Evolutionary conservation across 2,797 vertebrate species (phyloP).

Genomic region (Avahi laniger): DNA sequence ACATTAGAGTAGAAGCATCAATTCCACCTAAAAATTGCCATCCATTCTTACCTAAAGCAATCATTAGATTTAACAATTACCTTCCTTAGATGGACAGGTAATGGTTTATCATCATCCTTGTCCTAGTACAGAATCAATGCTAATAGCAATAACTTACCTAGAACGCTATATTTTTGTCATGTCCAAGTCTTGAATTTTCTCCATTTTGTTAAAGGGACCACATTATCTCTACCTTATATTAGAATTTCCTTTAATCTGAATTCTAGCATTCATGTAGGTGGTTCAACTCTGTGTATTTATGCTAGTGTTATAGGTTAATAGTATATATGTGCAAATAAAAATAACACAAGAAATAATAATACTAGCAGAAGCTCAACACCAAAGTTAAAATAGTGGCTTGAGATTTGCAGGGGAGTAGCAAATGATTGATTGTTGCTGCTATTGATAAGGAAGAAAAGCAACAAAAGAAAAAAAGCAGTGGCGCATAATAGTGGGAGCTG

Average conservation of each 20-base stretch:
- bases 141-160: background rate
- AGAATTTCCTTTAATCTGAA: slow-evolving; percentile 30
- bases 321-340: background rate
- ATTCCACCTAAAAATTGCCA: slow-evolving; percentile 37
- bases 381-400: slow-evolving; percentile 36
- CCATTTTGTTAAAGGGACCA: background rate
- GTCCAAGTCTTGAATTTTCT: background rate
- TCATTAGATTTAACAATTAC: slow-evolving; percentile 50
- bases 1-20: background rate
- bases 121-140: background rate
- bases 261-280: background rate
- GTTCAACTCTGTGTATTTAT: background rate
- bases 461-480: background rate
- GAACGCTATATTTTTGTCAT: background rate
- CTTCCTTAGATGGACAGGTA: slow-evolving; percentile 11
- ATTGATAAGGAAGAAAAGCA: background rate
- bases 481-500: background rate
- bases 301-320: background rate
- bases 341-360: background rate
- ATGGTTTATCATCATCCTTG: slow-evolving; percentile 16
- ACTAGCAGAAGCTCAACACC: background rate
- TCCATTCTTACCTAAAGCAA: slow-evolving; percentile 39
- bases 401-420: background rate
- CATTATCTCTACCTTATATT: background rate
- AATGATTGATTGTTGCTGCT: background rate